phyloP scores from a whole-genome alignment of 2,888 invertebrate species.

The Orchestes rusci region DNA sequence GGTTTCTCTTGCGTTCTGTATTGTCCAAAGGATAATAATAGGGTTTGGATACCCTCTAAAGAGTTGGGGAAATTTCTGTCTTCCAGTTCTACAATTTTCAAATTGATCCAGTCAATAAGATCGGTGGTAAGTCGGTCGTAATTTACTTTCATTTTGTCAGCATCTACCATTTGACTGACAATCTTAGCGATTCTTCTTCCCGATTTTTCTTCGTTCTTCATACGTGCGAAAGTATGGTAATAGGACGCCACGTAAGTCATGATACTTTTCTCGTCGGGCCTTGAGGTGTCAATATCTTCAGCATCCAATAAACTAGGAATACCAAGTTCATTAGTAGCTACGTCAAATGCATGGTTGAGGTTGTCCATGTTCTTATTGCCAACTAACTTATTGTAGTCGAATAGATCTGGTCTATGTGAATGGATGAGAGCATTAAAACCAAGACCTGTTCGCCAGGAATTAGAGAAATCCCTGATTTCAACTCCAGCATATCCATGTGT shows the following conservation, averaged over 20 bases:
- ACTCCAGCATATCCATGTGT: slow-evolving; percentile 91
- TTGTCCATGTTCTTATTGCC: slow-evolving; percentile 86
- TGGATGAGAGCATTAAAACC: slow-evolving; percentile 99
- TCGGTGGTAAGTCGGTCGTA: slow-evolving; percentile 81
- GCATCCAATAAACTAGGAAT: slow-evolving; percentile 91
- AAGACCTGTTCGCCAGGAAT: slow-evolving; percentile 92
- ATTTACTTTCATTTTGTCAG: slow-evolving; percentile 83
- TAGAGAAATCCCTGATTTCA: slow-evolving; percentile 82
- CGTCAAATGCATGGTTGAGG: slow-evolving; percentile 95
- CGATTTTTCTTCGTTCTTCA: slow-evolving; percentile 98
- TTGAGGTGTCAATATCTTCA: slow-evolving; percentile 88
- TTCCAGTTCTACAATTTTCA: slow-evolving; percentile 75
- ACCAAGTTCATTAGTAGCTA: slow-evolving; percentile 87
- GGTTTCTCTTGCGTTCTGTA: slow-evolving; percentile 97
- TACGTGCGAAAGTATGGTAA: slow-evolving; percentile 97
- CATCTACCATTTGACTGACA: slow-evolving; percentile 91
- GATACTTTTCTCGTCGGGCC: slow-evolving; percentile 97
- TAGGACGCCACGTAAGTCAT: slow-evolving; percentile 98
- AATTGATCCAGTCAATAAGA: slow-evolving; percentile 88
- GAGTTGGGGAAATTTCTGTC: slow-evolving; percentile 89
- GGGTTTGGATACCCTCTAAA: slow-evolving; percentile 87
- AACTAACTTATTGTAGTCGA: slow-evolving; percentile 76
- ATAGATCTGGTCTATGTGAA: slow-evolving; percentile 92
- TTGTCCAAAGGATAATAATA: slow-evolving; percentile 84
- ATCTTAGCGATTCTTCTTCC: slow-evolving; percentile 98